Evolutionary conservation across 2,888 invertebrate genomes (phyloP).

Genomic region (Oeneis ivallda): DNA sequence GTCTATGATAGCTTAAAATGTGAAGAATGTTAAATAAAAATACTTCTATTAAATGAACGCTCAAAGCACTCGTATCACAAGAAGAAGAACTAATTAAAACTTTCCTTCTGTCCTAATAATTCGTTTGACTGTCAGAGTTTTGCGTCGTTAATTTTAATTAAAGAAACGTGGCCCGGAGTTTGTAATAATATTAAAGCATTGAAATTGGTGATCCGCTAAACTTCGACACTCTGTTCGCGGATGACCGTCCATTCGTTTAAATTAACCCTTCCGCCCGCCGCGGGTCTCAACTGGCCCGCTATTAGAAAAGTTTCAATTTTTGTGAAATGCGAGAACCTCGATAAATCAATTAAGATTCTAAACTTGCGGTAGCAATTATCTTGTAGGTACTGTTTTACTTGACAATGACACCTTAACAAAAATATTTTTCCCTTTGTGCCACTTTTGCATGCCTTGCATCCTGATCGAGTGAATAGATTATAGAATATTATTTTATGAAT

Average conservation of each 20-base stretch:
- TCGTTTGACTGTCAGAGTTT: conserved; percentile 82
- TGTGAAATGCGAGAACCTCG: conserved; percentile 48
- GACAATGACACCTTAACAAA: background rate
- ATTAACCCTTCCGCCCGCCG: conserved; percentile 75
- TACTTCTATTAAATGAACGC: conserved; percentile 71
- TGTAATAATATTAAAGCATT: conserved; percentile 81
- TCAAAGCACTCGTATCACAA: conserved; percentile 71
- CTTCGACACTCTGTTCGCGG: conserved; percentile 73
- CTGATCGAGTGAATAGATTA: background rate
- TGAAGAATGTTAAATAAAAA: conserved; percentile 40
- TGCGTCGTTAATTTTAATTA: conserved; percentile 82
- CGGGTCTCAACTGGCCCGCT: conserved; percentile 62
- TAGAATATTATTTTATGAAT: no score
- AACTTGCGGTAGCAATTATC: conserved; percentile 48
- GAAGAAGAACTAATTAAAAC: conserved; percentile 80
- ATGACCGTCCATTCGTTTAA: conserved; percentile 79
- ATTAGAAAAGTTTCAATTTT: conserved; percentile 65
- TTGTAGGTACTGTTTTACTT: conserved; percentile 27
- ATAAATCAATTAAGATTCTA: conserved; percentile 66
- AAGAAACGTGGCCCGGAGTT: conserved; percentile 77
- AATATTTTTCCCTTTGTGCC: background rate
- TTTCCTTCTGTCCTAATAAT: conserved; percentile 80
- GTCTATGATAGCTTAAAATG: conserved; percentile 3
- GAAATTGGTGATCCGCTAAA: conserved; percentile 80
- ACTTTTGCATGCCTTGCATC: background rate